A percentile compares a stretch with the other conserved stretches of the same genome.
Evolutionary conservation across 2,113 vertebrate genomes (phyloP).

Genomic region (Barnardius zonarius): DNA sequence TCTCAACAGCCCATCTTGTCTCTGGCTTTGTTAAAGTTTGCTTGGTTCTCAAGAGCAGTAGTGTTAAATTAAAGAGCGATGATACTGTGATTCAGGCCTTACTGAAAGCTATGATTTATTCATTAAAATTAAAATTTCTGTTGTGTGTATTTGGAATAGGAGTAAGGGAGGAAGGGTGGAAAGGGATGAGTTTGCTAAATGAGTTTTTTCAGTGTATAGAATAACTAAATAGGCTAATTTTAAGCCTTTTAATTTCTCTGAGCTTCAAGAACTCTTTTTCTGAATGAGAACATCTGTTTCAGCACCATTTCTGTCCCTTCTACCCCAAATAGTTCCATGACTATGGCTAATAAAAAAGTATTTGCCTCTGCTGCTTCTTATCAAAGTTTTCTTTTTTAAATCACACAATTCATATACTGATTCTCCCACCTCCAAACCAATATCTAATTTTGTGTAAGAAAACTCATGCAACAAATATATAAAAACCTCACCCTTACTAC

Average conservation of each 20-base stretch:
- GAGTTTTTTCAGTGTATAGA: background rate
- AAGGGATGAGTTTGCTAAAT: background rate
- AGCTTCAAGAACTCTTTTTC: background rate
- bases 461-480: background rate
- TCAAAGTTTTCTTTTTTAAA: background rate
- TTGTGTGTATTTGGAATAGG: background rate
- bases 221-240: background rate
- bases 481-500: rapidly evolving
- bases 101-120: background rate
- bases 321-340: background rate
- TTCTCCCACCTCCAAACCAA: background rate
- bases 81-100: background rate
- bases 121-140: background rate
- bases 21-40: background rate
- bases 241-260: background rate
- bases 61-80: background rate
- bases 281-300: constrained; percentile 26
- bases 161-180: background rate
- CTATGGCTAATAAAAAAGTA: background rate
- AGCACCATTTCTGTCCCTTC: background rate
- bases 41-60: background rate
- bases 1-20: background rate
- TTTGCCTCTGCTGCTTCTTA: background rate
- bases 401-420: rapidly evolving
- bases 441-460: background rate